Percentiles rank a stretch among this genome's conserved stretches.
phyloP scores from a whole-genome alignment of 2,113 vertebrate species.

The Amia ocellicauda region DNA sequence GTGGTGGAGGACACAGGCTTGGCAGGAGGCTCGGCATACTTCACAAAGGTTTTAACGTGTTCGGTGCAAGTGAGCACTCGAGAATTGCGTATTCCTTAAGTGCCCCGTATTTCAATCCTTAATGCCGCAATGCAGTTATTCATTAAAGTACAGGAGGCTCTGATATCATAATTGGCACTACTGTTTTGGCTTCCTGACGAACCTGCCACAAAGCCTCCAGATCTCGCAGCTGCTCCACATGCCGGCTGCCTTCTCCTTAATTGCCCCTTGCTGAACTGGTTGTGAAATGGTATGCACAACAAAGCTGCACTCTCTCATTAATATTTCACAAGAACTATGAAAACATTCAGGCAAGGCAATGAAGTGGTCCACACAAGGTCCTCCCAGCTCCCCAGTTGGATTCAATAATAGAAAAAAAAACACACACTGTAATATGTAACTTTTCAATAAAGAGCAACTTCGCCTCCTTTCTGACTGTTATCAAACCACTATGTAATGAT shows the following conservation, averaged over 20 bases:
- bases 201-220: slow-evolving; percentile 29
- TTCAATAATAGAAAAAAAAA: neutral
- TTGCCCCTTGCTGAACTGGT: slow-evolving; percentile 51
- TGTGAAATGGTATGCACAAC: slow-evolving; percentile 57
- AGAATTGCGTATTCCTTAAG: neutral
- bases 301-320: slow-evolving; percentile 47
- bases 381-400: slow-evolving; percentile 40
- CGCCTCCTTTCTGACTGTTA: too few species aligned
- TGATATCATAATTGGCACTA: slow-evolving; percentile 71
- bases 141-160: slow-evolving; percentile 34
- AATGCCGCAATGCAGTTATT: slow-evolving; percentile 11
- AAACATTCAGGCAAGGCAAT: slow-evolving; percentile 46
- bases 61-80: too few species aligned
- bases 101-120: neutral
- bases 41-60: too few species aligned
- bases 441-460: neutral
- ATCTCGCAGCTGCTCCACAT: slow-evolving; percentile 60
- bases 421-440: neutral
- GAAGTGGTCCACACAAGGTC: slow-evolving; percentile 52
- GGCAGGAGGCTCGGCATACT: too few species aligned
- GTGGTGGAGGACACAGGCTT: too few species aligned
- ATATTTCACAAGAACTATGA: slow-evolving; percentile 52
- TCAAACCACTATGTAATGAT: neutral
- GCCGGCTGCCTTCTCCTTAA: slow-evolving; percentile 47
- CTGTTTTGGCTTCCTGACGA: slow-evolving; percentile 64